Base-by-base conservation (phyloP, 2,888 invertebrate species). In the Gerris lacustris region DNA sequence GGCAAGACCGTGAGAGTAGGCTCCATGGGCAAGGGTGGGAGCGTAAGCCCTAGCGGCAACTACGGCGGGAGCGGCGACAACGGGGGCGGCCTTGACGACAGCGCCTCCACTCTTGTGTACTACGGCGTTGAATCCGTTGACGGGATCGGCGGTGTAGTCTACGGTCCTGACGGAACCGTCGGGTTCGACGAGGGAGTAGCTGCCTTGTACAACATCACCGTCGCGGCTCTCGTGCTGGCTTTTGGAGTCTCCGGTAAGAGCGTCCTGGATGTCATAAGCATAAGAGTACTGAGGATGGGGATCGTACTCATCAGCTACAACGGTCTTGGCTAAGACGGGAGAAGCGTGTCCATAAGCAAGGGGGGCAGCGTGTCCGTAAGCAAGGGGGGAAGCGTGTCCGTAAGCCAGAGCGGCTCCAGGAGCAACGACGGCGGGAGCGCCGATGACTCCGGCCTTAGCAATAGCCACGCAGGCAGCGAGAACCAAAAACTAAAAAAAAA, bases 111-210 rank as follows among this genome's bases (percentile, higher is more conserved):
- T 67, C 67, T 76, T 76, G 73, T 74, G 74, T 69, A 76, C 76
- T 69, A 75, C 73, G 64, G 76, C 76, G 75, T 76, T 76, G 74
- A 76, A 76, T 31, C 76, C 76, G 73, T 70, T 70, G 67, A 70
- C 67, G 18, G 70, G 70, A 44, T 70, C 70, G 66, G 70, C 70
- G 67, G 70, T 67, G 67, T 70, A 70, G 45, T 70, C 70, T 44
- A 70, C 70, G 44, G 70, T 76, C n/a, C 76, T 64, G 47, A 70
- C 69, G 66, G 74, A 73, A 69, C 76, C 76, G 67, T 76, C 76
- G n/a, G 76, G 72, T 71, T 76, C 76, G 45, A 74, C 70, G 68
- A 76, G 68, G 70, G 74, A 75, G 75, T 76, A 76, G 18, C 70
- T 72, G n/a, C 76, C 76, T 69, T 74, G 74, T 47, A 76, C 76